Conservation (phyloP, 2,113 vertebrate species). For the Polypterus senegalus region DNA sequence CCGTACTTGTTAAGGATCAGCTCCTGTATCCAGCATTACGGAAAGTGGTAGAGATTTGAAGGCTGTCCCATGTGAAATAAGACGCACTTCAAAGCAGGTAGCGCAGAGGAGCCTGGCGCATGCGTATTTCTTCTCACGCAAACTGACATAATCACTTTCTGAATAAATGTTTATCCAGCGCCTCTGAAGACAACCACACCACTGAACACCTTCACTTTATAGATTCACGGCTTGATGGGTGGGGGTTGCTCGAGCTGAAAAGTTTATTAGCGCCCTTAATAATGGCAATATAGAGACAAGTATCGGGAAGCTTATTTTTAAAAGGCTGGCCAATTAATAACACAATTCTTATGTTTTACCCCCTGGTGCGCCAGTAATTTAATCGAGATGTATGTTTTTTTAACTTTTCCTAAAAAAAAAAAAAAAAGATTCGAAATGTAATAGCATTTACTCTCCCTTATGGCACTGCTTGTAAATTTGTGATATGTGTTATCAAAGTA, state of each 20-base stretch:
- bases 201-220: background rate
- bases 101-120: constrained; percentile 43
- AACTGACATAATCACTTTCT: constrained; percentile 10
- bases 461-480: constrained; percentile 3
- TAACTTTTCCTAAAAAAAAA: background rate
- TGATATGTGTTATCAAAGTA: constrained; percentile 4
- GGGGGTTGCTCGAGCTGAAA: background rate
- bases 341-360: no score
- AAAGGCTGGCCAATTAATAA: no score
- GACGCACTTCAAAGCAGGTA: constrained; percentile 46
- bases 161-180: constrained; percentile 11
- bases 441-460: background rate
- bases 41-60: constrained; percentile 43
- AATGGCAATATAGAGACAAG: background rate
- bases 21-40: constrained; percentile 30
- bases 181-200: constrained; percentile 4
- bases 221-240: background rate
- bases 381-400: no score
- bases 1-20: constrained; percentile 32
- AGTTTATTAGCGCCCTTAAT: background rate
- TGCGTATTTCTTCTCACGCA: constrained; percentile 35
- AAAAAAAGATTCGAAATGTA: no score
- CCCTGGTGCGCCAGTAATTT: no score
- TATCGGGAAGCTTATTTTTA: no score
- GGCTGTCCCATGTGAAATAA: constrained; percentile 56